phyloP scores from a whole-genome alignment of 2,797 vertebrate genomes.

The Gymnothorax reevesii region DNA sequence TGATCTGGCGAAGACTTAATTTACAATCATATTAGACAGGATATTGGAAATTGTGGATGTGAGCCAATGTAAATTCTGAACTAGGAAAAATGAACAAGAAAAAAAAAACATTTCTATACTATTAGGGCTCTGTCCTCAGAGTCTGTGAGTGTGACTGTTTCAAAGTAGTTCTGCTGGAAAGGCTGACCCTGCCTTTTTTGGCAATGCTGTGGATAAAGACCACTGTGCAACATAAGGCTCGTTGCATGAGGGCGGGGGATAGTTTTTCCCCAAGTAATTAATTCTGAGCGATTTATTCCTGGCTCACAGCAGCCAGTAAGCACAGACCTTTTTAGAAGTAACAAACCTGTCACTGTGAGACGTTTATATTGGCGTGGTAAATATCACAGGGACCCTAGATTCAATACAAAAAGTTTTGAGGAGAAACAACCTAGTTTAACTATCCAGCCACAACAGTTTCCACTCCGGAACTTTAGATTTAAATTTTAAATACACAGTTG shows the following conservation, averaged over 20 bases:
- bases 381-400: slow-evolving; percentile 19
- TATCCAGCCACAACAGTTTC: not conserved
- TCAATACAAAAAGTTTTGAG: not conserved
- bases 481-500: slow-evolving; percentile 72
- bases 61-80: not conserved
- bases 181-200: not conserved
- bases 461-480: slow-evolving; percentile 52
- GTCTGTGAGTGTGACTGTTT: not conserved
- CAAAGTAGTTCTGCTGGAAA: not conserved
- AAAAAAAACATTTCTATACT: not conserved
- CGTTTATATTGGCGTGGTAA: slow-evolving; percentile 11
- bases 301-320: slow-evolving; percentile 2
- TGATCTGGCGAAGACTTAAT: not conserved
- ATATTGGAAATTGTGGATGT: not conserved
- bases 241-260: not conserved
- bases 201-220: slow-evolving; percentile 15
- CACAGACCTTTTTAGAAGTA: slow-evolving; percentile 6
- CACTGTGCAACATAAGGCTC: slow-evolving; percentile 21
- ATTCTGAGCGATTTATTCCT: slow-evolving; percentile 27
- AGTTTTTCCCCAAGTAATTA: slow-evolving; percentile 23
- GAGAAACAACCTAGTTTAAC: slow-evolving; percentile 17
- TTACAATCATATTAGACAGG: not conserved
- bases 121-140: not conserved
- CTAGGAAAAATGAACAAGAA: not conserved
- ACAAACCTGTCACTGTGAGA: not conserved